phyloP scores from a whole-genome alignment of 2,888 invertebrate genomes.

The Leptopilina syphax region DNA sequence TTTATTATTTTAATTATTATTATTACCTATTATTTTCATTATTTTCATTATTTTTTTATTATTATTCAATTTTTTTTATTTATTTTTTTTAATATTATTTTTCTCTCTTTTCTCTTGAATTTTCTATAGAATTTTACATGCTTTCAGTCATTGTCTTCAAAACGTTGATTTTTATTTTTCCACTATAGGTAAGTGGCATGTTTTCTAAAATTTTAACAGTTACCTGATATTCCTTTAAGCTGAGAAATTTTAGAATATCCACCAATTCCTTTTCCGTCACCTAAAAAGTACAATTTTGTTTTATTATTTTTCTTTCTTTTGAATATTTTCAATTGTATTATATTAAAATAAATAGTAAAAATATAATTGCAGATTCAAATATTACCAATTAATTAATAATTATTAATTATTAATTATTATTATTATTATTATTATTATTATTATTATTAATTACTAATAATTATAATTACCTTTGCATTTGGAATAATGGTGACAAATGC shows the following conservation, averaged over 20 bases:
- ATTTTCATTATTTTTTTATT: too few relatives aligned
- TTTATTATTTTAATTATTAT: background rate
- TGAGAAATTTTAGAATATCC: slow-evolving; percentile 17
- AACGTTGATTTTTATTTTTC: slow-evolving; percentile 18
- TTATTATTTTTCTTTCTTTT: background rate
- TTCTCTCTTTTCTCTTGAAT: background rate
- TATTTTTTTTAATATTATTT: background rate
- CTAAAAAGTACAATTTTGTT: background rate
- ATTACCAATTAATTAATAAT: too few relatives aligned
- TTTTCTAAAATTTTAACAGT: slow-evolving; percentile 12
- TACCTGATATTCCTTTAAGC: background rate
- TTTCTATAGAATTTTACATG: background rate
- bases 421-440: too few relatives aligned
- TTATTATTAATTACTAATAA: too few relatives aligned
- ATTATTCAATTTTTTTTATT: background rate
- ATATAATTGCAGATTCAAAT: too few relatives aligned
- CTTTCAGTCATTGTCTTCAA: slow-evolving; percentile 3
- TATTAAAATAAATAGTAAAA: too few relatives aligned
- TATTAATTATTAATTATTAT: too few relatives aligned
- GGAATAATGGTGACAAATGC: slow-evolving; percentile 17
- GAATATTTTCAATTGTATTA: too few relatives aligned
- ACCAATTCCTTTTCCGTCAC: slow-evolving; percentile 11
- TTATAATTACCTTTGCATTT: slow-evolving; percentile 1
- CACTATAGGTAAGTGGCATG: slow-evolving; percentile 23
- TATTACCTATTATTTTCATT: too few relatives aligned